These are phyloP conservation scores for Cephus cinctus DNA, from an alignment of 1,140 invertebrate genomes.

Conservation along the genomic window DNA sequence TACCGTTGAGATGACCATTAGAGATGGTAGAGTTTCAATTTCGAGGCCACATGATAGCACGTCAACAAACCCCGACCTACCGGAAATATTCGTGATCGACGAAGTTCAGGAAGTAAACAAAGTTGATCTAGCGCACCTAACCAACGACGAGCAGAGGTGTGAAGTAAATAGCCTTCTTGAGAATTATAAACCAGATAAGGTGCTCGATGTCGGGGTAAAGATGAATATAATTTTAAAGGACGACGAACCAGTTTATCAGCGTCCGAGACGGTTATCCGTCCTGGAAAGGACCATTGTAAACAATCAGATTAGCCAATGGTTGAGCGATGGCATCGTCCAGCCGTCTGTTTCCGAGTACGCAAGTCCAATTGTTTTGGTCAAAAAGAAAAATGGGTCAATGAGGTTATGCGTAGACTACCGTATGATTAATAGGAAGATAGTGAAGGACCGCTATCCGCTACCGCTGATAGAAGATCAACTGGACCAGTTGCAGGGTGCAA, in stretches of 20 bases:
- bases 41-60: too few species aligned
- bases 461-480: conserved; percentile 11
- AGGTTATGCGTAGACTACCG: conserved; percentile 13
- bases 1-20: too few species aligned
- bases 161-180: too few species aligned
- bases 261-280: not conserved
- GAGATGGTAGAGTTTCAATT: too few species aligned
- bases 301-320: not conserved
- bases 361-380: conserved; percentile 4
- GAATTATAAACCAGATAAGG: too few species aligned
- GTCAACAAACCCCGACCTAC: too few species aligned
- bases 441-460: conserved; percentile 10
- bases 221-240: not conserved
- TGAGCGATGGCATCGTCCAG: not conserved
- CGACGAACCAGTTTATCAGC: not conserved
- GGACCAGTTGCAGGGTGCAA: conserved; percentile 15
- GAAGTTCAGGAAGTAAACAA: too few species aligned
- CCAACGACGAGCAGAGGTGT: too few species aligned
- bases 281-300: not conserved
- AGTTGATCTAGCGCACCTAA: too few species aligned
- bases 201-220: too few species aligned
- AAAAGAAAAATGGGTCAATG: conserved; percentile 8
- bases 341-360: conserved; percentile 10
- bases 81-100: too few species aligned
- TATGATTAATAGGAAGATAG: conserved; percentile 7